Evolutionary conservation across 2,888 invertebrate species (phyloP), one percentile per base, ranked within the genome.

Genomic region (Criorhina ranunculi): DNA sequence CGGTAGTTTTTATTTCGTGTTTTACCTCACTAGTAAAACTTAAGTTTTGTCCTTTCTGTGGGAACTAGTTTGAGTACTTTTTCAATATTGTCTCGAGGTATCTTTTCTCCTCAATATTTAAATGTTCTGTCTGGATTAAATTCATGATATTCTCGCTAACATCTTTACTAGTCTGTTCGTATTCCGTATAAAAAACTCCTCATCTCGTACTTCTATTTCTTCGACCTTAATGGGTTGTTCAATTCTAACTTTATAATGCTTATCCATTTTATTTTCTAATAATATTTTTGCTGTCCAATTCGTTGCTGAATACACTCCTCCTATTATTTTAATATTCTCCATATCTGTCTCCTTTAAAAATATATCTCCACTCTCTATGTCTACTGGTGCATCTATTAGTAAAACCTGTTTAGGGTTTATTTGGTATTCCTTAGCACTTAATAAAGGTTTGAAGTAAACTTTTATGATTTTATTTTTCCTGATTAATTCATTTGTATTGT

Each of bases 41-140:
- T 12, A 86, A 49, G 6, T 42, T 57, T 15, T 76, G 35, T 59
- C 77, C n/a, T 86, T 77, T 35, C 75, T 35, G 72, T 75, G 82
- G 24, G 55, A 82, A 75, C 19, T 66, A 44, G 4, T 46, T 19
- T 5, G 49, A 33, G 35, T 70, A 72, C 15, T 62, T 42, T 17
- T 57, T 59, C 8, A 81, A 35, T 51, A 77, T 60, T 11, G 31
- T 69, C 17, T 37, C 51, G 33, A 5, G 9, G 8, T 40, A 46
- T 62, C 37, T 73, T 55, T 35, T 78, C 57, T 49, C 24, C 24
- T 24, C 24, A 24, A 24, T 24, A 35, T 35, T 35, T 7, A 35
- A 11, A 35, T 35, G 35, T 35, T 35, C 35, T 35, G 35, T 35
- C 11, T 11, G 35, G 5, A 35, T 2, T 35, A 11, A 35, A 35